Evolutionary conservation across 1,140 invertebrate genomes (phyloP).

Genomic region (Heterodera schachtii): DNA sequence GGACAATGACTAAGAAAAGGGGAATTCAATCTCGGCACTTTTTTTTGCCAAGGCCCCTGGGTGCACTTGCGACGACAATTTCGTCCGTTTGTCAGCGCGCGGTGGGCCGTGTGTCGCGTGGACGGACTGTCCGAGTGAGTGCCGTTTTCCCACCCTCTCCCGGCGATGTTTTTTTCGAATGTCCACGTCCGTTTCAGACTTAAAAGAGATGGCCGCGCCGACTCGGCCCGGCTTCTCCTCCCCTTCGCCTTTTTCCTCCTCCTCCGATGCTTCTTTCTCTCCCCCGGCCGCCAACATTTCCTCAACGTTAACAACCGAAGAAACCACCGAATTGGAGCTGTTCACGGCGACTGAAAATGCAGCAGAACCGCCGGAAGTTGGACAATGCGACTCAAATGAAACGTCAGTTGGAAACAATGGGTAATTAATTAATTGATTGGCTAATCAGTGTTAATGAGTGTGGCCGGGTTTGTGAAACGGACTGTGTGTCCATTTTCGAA

Average conservation of each 20-base stretch:
- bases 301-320: neutral
- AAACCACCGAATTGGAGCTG: neutral
- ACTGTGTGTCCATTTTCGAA: conserved; percentile 60
- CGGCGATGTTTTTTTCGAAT: neutral
- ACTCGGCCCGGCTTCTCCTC: neutral
- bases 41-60: conserved; percentile 32
- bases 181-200: neutral
- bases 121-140: conserved; percentile 58
- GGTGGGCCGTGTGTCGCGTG: conserved; percentile 61
- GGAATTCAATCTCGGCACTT: too few relatives aligned
- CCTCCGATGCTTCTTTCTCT: neutral
- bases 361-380: neutral
- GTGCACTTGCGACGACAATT: conserved; percentile 65
- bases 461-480: conserved; percentile 60
- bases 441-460: conserved; percentile 55
- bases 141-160: neutral
- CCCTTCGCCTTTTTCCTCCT: neutral
- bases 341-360: neutral
- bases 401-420: conserved; percentile 28
- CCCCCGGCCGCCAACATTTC: neutral
- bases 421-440: neutral
- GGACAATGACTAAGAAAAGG: conserved; percentile 44
- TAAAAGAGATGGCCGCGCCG: neutral
- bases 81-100: conserved; percentile 42
- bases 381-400: conserved; percentile 56